Conservation (phyloP, 2,888 invertebrate species). For the Pterobdella sp. region DNA sequence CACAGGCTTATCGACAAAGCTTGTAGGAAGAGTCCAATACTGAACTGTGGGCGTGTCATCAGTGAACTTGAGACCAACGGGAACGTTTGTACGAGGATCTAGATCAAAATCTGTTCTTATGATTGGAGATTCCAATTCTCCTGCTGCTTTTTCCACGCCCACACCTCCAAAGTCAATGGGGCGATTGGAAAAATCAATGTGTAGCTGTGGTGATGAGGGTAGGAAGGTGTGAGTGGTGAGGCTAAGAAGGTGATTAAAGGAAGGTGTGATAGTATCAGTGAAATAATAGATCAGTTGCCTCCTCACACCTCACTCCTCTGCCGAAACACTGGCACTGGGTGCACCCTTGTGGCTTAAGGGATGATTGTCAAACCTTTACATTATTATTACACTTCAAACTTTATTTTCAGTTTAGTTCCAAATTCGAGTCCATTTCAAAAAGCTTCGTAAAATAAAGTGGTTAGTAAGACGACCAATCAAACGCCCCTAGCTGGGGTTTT, state of each 20-base stretch:
- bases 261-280: background rate
- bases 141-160: background rate
- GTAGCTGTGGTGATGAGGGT: background rate
- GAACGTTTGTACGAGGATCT: background rate
- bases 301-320: conserved; percentile 40
- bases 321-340: conserved; percentile 75
- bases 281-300: background rate
- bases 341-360: conserved; percentile 77
- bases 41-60: background rate
- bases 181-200: background rate
- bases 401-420: too few relatives aligned
- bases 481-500: too few relatives aligned
- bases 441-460: too few relatives aligned
- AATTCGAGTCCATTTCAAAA: too few relatives aligned
- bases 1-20: conserved; percentile 5
- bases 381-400: too few relatives aligned
- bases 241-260: too few relatives aligned
- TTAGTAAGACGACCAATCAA: background rate
- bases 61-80: background rate
- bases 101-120: background rate
- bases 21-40: background rate
- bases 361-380: conserved; percentile 75
- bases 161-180: background rate
- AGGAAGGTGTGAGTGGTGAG: too few relatives aligned
- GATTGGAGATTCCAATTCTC: background rate